Evolutionary conservation across 2,888 invertebrate species (phyloP).

Genomic region (Piscicola geometra): DNA sequence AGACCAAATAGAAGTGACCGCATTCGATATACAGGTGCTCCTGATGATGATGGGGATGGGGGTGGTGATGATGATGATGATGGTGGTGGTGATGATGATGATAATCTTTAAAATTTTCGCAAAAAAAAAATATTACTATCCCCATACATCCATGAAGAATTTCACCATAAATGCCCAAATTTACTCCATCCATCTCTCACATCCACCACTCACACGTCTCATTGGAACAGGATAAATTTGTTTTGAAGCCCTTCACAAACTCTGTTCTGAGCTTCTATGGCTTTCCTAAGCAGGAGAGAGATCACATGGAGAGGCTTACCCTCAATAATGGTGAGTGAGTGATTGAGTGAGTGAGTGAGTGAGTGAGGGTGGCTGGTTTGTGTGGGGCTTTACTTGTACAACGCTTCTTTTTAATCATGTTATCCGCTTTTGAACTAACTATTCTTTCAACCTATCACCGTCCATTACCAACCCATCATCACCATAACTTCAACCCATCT

Average conservation of each 20-base stretch:
- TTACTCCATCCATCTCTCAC: no score
- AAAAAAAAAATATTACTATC: conserved; percentile 13
- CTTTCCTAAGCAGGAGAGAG: conserved; percentile 80
- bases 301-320: conserved; percentile 84
- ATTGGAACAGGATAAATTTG: conserved; percentile 64
- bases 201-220: conserved; percentile 52
- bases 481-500: no score
- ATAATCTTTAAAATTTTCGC: no score
- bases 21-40: not conserved
- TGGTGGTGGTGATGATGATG: no score
- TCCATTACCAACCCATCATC: no score
- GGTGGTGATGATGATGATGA: no score
- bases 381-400: no score
- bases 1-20: conserved; percentile 46
- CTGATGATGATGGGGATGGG: no score
- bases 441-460: not conserved
- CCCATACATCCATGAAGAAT: no score
- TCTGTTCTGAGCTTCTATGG: conserved; percentile 82
- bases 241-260: conserved; percentile 80
- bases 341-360: no score
- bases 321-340: conserved; percentile 71
- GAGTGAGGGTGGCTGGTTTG: not conserved
- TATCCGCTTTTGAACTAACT: not conserved
- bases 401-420: not conserved
- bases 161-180: no score